Base-by-base conservation (phyloP, 1,140 invertebrate species). In the Apis florea region DNA sequence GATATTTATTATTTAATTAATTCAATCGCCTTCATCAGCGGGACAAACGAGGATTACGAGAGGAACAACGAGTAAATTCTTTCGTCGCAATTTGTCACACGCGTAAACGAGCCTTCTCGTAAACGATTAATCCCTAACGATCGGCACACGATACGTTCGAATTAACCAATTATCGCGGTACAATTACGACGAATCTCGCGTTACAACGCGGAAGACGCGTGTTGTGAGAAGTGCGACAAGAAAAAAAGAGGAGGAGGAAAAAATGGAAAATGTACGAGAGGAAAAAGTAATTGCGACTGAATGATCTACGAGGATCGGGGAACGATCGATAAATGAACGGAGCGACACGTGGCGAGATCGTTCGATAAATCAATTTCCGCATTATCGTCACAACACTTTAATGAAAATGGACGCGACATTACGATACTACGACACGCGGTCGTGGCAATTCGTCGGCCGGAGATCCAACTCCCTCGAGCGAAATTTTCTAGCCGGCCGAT, bases 1-100 rank as follows among this genome's bases (percentile, higher is more conserved):
- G 83, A 89, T 89, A 88, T 89, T 90, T 91, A 89, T 89, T 89
- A 85, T 89, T 90, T 88, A 84, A 90, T 90, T 88, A 90, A 90
- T 89, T 86, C 87, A 89, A 90, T 74, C 74, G 75, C 40, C 47
- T 70, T 58, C 66, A 82, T 77, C 74, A 54, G 26, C 2, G 40
- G 15, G 17, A 53, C 47, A 19, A 47, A 63, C 10, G 59, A 61
- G 26, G 61, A 63, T 63, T 26, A 58, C 19, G 17, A 15, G 17
- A 26, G 26, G n/a, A 26, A 8, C 66, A 2, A 26, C 47, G 56
- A 31, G 54, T 26, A 19, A 59, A 68, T 58, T 73, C 70, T 40
- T 73, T 49, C 26, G 13, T n/a, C 12, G 58, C 31, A 31, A 76
- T 53, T 61, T 68, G 59, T 71, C 64, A 54, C 74, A 26, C 73